These are phyloP conservation scores for Dreissena polymorpha DNA, from an alignment of 1,140 invertebrate species.

Conservation along the genomic window DNA sequence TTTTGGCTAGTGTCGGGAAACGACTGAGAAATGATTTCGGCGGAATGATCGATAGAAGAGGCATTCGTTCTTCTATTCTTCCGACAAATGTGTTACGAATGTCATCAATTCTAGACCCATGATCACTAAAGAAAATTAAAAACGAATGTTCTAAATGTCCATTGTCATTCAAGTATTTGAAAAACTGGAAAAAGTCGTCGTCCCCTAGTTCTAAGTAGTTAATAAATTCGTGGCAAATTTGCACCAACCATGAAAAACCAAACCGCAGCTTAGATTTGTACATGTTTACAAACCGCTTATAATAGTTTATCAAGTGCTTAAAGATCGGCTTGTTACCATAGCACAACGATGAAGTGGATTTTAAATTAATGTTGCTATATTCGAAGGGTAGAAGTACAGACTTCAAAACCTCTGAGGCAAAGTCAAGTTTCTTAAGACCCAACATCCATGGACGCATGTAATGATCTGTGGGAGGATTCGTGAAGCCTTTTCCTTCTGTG, in stretches of 20 bases:
- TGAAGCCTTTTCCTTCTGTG: constrained; percentile 78
- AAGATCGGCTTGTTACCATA: constrained; percentile 55
- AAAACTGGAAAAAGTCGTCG: constrained; percentile 68
- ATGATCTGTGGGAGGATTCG: constrained; percentile 78
- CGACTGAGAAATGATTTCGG: constrained; percentile 86
- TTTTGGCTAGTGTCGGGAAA: constrained; percentile 84
- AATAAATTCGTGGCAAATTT: constrained; percentile 57
- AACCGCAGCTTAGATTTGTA: constrained; percentile 51
- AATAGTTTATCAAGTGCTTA: constrained; percentile 51
- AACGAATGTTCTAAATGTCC: constrained; percentile 81
- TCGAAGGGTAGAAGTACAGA: constrained; percentile 35
- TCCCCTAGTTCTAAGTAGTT: constrained; percentile 59
- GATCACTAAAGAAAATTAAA: constrained; percentile 93
- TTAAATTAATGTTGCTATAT: constrained; percentile 41
- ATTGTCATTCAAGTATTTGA: constrained; percentile 70
- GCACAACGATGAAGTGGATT: constrained; percentile 49
- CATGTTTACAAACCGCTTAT: constrained; percentile 47
- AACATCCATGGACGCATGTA: constrained; percentile 79
- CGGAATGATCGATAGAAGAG: constrained; percentile 89
- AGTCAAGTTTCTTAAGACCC: constrained; percentile 69
- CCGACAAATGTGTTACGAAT: constrained; percentile 91
- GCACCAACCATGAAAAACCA: constrained; percentile 43
- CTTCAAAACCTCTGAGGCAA: constrained; percentile 51
- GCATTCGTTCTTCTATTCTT: constrained; percentile 93
- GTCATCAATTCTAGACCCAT: constrained; percentile 93